Evolutionary conservation across 2,888 invertebrate genomes (phyloP), one percentile per base, ranked within the genome.

Genomic region (Pristionchus maxplancki): DNA sequence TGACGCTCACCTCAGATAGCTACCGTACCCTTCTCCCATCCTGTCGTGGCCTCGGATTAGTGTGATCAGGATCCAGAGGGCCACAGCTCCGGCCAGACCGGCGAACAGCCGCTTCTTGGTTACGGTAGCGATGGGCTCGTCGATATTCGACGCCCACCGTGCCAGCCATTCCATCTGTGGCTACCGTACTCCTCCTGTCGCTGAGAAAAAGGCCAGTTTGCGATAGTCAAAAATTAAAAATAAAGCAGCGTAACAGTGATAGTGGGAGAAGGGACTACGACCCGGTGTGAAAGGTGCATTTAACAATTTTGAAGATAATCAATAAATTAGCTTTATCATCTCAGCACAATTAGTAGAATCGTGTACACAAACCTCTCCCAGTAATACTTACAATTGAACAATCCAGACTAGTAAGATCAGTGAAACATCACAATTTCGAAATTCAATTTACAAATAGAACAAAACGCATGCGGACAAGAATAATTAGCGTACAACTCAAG

Each of bases 61-160:
- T 20, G 74, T 74, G 11, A 74, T 15, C 40, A 74, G 40, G 37
- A 74, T 74, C 74, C 74, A 74, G 37, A 74, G 74, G 5, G 74
- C 6, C 5, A 74, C 74, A 6, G 74, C 24, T 0, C 44, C 40
- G 0, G n/a, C 15, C 40, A 74, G n/a, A 13, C 20, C 20, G 13
- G 34, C 34, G 74, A 74, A 74, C 5, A 74, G 74, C 44, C 34
- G 17, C 40, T 74, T 74, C 74, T 74, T 74, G 74, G 74, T 34
- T 40, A 74, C 74, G 74, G 74, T 74, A 74, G 50, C 50, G 50
- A 74, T 74, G 74, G 74, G 40, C 74, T 74, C 74, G 34, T 74
- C 34, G n/a, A 67, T 4, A 34, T 31, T 31, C 15, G 67, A 67
- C 67, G 31, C 74, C 40, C 74, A 74, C n/a, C 40, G 37, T 37